These are phyloP conservation scores for Triops cancriformis DNA, from an alignment of 1,140 invertebrate species.

Conservation along the genomic window DNA sequence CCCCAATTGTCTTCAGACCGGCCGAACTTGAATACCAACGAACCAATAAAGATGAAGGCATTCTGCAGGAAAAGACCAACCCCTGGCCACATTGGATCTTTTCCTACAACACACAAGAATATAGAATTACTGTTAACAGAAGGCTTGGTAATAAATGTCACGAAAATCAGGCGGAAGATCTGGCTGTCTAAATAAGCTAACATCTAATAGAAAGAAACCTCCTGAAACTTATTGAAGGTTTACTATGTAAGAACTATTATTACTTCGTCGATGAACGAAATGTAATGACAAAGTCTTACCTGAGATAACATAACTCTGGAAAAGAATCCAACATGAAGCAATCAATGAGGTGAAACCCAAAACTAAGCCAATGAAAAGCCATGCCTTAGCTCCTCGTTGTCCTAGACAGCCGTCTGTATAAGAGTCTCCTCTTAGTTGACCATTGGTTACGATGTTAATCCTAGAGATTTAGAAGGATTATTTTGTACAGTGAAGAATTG, in stretches of 20 bases:
- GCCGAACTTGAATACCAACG: constrained; percentile 88
- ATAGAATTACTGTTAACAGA: too few relatives aligned
- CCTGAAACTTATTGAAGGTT: neutral
- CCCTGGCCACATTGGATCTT: constrained; percentile 60
- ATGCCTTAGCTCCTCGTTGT: constrained; percentile 78
- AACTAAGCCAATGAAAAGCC: constrained; percentile 93
- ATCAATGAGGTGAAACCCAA: constrained; percentile 92
- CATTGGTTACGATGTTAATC: constrained; percentile 94
- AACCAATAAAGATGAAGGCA: constrained; percentile 84
- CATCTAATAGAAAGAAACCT: neutral
- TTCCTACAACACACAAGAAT: constrained; percentile 30
- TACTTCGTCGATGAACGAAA: too few relatives aligned
- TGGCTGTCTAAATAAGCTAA: neutral
- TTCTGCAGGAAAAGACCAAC: constrained; percentile 91
- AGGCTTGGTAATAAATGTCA: too few relatives aligned
- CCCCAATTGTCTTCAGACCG: constrained; percentile 77
- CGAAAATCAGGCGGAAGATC: neutral
- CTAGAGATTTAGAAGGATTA: constrained; percentile 40
- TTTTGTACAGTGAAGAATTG: neutral
- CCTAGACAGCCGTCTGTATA: constrained; percentile 83
- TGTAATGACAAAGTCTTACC: constrained; percentile 29
- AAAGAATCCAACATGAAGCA: constrained; percentile 90
- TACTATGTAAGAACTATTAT: neutral
- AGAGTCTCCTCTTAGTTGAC: constrained; percentile 76
- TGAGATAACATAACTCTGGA: constrained; percentile 51